A percentile compares a stretch with the other conserved stretches of the same genome.
phyloP scores from a whole-genome alignment of 1,140 invertebrate species.

The Panonychus citri region DNA sequence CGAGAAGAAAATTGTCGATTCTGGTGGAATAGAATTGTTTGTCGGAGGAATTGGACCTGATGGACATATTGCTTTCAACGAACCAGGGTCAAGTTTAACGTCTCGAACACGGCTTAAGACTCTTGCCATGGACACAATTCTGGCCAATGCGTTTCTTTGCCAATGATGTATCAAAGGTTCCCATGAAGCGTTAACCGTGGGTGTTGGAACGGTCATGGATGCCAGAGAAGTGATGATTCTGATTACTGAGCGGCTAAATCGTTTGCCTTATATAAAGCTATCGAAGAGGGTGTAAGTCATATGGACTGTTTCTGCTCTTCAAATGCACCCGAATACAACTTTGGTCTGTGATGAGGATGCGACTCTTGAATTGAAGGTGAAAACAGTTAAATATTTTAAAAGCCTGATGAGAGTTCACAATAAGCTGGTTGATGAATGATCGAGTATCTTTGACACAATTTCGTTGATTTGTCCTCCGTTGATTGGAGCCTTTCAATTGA shows the following conservation, averaged over 20 bases:
- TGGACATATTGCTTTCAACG: slow-evolving; percentile 98
- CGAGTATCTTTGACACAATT: too few relatives aligned
- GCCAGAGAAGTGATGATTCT: slow-evolving; percentile 92
- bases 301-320: slow-evolving; percentile 99
- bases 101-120: slow-evolving; percentile 91
- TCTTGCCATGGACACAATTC: slow-evolving; percentile 77
- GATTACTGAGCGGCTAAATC: slow-evolving; percentile 90
- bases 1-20: slow-evolving; percentile 60
- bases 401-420: slow-evolving; percentile 26
- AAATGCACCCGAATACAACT: slow-evolving; percentile 68
- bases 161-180: slow-evolving; percentile 81
- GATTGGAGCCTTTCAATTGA: too few relatives aligned
- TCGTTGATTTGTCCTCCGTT: too few relatives aligned
- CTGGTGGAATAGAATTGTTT: slow-evolving; percentile 86
- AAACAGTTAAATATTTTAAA: slow-evolving; percentile 99
- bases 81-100: slow-evolving; percentile 70
- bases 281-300: slow-evolving; percentile 92
- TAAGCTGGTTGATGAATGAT: not conserved
- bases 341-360: slow-evolving; percentile 96
- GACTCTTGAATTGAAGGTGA: slow-evolving; percentile 81
- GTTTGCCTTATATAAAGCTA: slow-evolving; percentile 82
- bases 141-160: slow-evolving; percentile 96
- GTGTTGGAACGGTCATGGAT: slow-evolving; percentile 97
- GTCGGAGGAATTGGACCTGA: slow-evolving; percentile 95
- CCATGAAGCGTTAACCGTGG: slow-evolving; percentile 80